Evolutionary conservation across 2,113 vertebrate genomes (phyloP), one percentile per base, ranked within the genome.

Genomic region (Colinus virginianus): DNA sequence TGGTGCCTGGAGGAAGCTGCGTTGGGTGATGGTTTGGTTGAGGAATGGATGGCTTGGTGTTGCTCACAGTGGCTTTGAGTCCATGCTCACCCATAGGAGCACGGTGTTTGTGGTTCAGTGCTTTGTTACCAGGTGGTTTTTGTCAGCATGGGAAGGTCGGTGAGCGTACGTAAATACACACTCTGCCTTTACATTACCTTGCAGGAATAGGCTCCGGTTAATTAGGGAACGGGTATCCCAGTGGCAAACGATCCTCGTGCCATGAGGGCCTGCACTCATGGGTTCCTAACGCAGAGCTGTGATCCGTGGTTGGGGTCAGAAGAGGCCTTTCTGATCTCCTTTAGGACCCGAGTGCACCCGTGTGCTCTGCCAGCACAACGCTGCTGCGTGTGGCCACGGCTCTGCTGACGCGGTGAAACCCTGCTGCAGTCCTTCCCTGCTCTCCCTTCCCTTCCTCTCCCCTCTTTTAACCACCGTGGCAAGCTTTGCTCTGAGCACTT

Each of bases 141-240:
- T 40, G 40, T 40, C 40, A 40, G 40, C 40, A 40, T 11, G 40
- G 40, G 40, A 40, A 40, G 40, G 40, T 40, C 40, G 40, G 40
- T 40, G 40, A 40, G 40, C 40, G 13, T 40, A 10, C 11, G 0
- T 6, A 36, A 76, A 66, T 5, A 58, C 1, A 0, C 11, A 0
- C 19, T 3, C 19, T 45, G 85, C 45, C 63, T 9, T 34, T 71
- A 36, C 22, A 30, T 55, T 43, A 3, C 11, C 86, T 63, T 7
- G n/a, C 46, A 23, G 55, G 2, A 8, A 42, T 80, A 43, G 63
- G 68, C 58, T 62, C 6, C 2, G 17, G 49, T 40, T 69, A 1
- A 49, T 72, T 32, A 22, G 90, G 78, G 61, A 66, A 59, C 9
- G 9, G 45, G 43, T 64, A 26, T 79, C 49, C 56, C 6, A 75